Conservation (phyloP, 2,888 invertebrate species). For the Megastigmus dorsalis region DNA sequence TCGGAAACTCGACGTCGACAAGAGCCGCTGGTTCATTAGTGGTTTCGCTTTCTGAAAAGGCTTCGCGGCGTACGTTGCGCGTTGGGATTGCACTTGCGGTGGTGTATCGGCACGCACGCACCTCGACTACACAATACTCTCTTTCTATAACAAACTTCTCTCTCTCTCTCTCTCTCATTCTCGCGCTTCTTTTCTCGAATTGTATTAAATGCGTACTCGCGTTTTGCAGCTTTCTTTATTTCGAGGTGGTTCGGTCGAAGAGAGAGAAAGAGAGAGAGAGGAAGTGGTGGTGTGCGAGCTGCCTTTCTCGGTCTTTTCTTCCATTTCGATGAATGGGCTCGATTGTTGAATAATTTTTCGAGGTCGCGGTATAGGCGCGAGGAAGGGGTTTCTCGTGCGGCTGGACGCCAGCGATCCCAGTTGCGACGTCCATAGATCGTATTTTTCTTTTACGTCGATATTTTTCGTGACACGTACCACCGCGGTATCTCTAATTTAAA, state of each 20-base stretch:
- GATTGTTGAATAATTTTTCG: too few relatives aligned
- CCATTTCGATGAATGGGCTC: too few relatives aligned
- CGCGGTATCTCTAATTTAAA: too few relatives aligned
- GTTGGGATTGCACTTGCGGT: conserved; percentile 1
- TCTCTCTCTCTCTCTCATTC: not conserved
- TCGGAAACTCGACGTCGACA: not conserved
- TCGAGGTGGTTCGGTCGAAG: not conserved
- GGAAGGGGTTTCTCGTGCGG: too few relatives aligned
- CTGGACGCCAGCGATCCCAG: too few relatives aligned
- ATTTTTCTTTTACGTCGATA: too few relatives aligned
- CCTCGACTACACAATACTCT: too few relatives aligned
- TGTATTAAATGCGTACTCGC: not conserved
- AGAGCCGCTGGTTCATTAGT: conserved; percentile 51
- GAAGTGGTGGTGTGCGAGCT: not conserved
- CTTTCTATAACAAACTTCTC: not conserved
- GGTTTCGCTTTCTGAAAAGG: conserved; percentile 44
- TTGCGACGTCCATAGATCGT: too few relatives aligned
- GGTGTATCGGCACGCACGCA: conserved; percentile 17
- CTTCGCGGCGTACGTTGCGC: too few relatives aligned
- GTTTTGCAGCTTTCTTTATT: not conserved
- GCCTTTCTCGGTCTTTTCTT: not conserved
- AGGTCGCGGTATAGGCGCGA: too few relatives aligned
- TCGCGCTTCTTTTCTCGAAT: not conserved
- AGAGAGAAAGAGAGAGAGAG: not conserved
- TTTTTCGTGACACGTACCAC: too few relatives aligned